Evolutionary conservation across 1,140 invertebrate species (phyloP).

Genomic region (Polypedilum pembai): DNA sequence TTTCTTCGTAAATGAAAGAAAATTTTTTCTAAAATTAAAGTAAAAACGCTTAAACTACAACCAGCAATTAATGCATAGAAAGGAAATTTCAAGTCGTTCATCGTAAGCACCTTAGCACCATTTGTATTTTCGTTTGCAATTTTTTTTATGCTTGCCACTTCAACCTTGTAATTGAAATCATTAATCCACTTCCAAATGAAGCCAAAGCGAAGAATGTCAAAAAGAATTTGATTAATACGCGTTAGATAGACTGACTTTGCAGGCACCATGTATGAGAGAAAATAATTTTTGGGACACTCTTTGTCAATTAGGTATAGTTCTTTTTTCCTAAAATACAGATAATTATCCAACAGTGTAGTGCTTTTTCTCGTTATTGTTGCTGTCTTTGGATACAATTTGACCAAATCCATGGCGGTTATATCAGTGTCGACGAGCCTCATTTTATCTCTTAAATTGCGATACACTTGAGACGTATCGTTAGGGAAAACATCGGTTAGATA

Average conservation of each 20-base stretch:
- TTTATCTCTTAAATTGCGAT: slow-evolving; percentile 35
- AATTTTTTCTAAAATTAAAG: not conserved
- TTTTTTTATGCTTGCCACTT: slow-evolving; percentile 30
- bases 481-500: slow-evolving; percentile 40
- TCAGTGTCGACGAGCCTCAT: slow-evolving; percentile 34
- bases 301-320: slow-evolving; percentile 38
- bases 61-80: not conserved
- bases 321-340: slow-evolving; percentile 10
- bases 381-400: slow-evolving; percentile 35
- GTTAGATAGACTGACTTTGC: slow-evolving; percentile 36
- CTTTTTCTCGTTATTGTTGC: slow-evolving; percentile 37
- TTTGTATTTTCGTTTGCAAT: not conserved
- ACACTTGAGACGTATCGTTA: slow-evolving; percentile 36
- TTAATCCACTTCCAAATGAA: slow-evolving; percentile 38
- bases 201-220: slow-evolving; percentile 35
- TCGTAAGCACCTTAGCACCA: not conserved
- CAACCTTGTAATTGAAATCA: slow-evolving; percentile 36
- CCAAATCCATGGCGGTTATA: slow-evolving; percentile 31
- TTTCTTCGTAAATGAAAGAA: not conserved
- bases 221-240: slow-evolving; percentile 35
- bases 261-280: slow-evolving; percentile 38
- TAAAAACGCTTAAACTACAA: not conserved
- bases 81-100: slow-evolving; percentile 14
- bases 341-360: slow-evolving; percentile 36
- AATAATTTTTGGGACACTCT: slow-evolving; percentile 42